These are phyloP conservation scores for Mycalesis mineus DNA, from an alignment of 2,888 invertebrate genomes.

Conservation along the genomic window DNA sequence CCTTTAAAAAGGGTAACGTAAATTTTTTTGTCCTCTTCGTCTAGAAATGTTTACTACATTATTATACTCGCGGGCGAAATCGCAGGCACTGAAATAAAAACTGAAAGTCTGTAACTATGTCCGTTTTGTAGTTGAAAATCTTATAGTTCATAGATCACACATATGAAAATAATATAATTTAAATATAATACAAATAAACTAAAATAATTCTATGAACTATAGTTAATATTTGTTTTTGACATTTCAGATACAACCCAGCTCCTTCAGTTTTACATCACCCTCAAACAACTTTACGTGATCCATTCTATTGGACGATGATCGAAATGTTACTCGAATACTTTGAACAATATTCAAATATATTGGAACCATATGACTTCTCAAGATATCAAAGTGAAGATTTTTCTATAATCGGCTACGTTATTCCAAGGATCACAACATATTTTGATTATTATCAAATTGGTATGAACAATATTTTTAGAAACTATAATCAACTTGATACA, in stretches of 20 bases:
- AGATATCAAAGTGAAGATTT: slow-evolving; percentile 48
- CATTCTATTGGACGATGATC: slow-evolving; percentile 58
- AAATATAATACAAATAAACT: too few relatives aligned
- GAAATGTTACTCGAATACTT: slow-evolving; percentile 53
- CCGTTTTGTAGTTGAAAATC: too few relatives aligned
- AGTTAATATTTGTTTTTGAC: not conserved
- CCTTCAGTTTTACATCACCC: slow-evolving; percentile 64
- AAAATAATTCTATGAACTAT: too few relatives aligned
- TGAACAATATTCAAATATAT: slow-evolving; percentile 46
- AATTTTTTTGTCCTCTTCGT: too few relatives aligned
- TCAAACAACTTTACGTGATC: slow-evolving; percentile 63
- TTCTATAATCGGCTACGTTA: slow-evolving; percentile 42
- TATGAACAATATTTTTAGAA: slow-evolving; percentile 45
- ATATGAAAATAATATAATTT: too few relatives aligned
- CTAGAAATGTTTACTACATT: too few relatives aligned
- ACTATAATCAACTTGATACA: slow-evolving; percentile 30
- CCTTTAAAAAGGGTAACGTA: too few relatives aligned
- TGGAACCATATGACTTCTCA: slow-evolving; percentile 49
- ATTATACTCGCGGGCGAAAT: too few relatives aligned
- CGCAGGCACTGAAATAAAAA: too few relatives aligned
- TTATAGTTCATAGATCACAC: too few relatives aligned
- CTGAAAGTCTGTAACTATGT: too few relatives aligned
- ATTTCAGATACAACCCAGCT: slow-evolving; percentile 60
- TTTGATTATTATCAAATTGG: slow-evolving; percentile 55
- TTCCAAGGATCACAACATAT: slow-evolving; percentile 52